Percentiles rank a stretch among this genome's conserved stretches.
phyloP scores from a whole-genome alignment of 2,113 vertebrate genomes.

The Meriones unguiculatus region DNA sequence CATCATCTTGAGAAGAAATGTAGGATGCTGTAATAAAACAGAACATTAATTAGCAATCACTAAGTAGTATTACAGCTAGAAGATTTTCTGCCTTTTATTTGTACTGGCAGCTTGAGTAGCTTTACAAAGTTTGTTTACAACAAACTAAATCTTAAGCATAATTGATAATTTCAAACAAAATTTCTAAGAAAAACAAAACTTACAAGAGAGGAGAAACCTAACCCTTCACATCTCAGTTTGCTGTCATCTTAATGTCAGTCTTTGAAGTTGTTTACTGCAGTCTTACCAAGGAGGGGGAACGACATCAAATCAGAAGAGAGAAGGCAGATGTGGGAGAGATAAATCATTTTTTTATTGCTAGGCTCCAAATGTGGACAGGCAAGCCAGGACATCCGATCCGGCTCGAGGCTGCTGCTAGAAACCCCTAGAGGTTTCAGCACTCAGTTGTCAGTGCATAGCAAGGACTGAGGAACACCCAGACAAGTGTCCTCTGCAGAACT shows the following conservation, averaged over 20 bases:
- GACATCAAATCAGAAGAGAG: constrained; percentile 46
- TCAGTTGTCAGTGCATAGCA: constrained; percentile 58
- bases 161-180: background rate
- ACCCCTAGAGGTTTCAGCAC: constrained; percentile 43
- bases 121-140: constrained; percentile 25
- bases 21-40: background rate
- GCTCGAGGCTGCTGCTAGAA: background rate
- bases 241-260: constrained; percentile 33
- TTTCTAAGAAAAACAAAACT: background rate
- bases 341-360: constrained; percentile 65
- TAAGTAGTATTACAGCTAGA: background rate
- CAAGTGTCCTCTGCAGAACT: constrained; percentile 21
- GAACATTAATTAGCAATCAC: background rate
- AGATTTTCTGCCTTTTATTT: background rate
- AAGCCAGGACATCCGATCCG: constrained; percentile 30
- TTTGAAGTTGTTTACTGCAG: constrained; percentile 62
- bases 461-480: background rate
- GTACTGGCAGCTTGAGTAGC: background rate
- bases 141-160: constrained; percentile 1
- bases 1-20: background rate
- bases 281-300: background rate
- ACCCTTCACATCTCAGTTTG: background rate
- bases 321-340: constrained; percentile 54
- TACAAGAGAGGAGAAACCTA: background rate
- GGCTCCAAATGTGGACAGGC: constrained; percentile 64